Evolutionary conservation across 2,888 invertebrate genomes (phyloP).

Genomic region (Drosophila colorata): DNA sequence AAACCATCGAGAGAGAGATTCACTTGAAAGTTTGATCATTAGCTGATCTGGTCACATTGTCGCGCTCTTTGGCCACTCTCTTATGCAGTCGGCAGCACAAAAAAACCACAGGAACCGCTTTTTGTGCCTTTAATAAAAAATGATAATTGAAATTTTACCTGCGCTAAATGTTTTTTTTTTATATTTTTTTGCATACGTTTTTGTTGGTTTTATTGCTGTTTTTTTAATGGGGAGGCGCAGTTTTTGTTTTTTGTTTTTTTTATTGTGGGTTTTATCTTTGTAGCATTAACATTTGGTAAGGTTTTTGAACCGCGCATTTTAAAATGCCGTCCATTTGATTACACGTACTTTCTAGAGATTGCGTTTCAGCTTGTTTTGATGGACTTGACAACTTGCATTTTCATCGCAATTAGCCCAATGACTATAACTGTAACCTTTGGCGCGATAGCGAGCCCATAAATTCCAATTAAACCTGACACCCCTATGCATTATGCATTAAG

Average conservation of each 20-base stretch:
- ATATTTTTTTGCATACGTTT: conserved; percentile 30
- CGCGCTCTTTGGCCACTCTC: conserved; percentile 28
- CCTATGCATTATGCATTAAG: conserved; percentile 40
- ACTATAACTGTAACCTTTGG: conserved; percentile 39
- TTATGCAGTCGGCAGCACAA: conserved; percentile 2
- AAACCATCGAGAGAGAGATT: background rate
- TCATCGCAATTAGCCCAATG: conserved; percentile 31
- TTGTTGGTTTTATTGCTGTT: conserved; percentile 1
- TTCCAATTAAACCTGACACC: conserved; percentile 61
- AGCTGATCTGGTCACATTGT: conserved; percentile 36
- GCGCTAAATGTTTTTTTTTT: conserved; percentile 19
- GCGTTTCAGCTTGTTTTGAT: background rate
- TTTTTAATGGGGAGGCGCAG: conserved; percentile 14
- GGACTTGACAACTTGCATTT: conserved; percentile 41
- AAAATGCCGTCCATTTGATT: conserved; percentile 15
- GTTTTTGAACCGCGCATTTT: conserved; percentile 65
- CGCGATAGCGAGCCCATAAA: conserved; percentile 25
- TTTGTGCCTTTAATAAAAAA: conserved; percentile 65
- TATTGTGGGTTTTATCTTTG: conserved; percentile 37
- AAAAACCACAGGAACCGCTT: conserved; percentile 31
- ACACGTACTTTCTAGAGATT: conserved; percentile 23
- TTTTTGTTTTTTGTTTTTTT: conserved; percentile 36
- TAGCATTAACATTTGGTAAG: conserved; percentile 51
- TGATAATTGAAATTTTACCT: conserved; percentile 67
- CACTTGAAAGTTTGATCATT: conserved; percentile 16